phyloP scores from a whole-genome alignment of 1,140 invertebrate species.

The Lordiphosa collinella region DNA sequence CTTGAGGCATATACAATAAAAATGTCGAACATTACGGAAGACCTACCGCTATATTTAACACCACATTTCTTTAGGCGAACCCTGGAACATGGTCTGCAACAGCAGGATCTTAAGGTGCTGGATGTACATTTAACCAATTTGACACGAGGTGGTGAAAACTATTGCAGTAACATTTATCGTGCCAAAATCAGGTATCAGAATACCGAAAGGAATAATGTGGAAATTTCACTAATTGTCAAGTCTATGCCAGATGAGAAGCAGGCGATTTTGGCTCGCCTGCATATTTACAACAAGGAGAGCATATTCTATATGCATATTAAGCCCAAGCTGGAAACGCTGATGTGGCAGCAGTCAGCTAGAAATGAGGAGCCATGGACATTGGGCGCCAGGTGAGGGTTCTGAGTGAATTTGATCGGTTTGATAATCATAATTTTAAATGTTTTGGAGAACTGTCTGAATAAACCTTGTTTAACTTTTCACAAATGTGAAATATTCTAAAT shows the following conservation, averaged over 20 bases:
- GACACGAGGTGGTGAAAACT: slow-evolving; percentile 70
- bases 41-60: slow-evolving; percentile 53
- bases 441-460: too few species aligned
- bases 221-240: slow-evolving; percentile 63
- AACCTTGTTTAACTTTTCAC: too few species aligned
- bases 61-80: slow-evolving; percentile 50
- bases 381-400: slow-evolving; percentile 49
- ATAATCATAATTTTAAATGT: too few species aligned
- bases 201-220: slow-evolving; percentile 15
- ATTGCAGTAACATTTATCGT: slow-evolving; percentile 75
- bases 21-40: slow-evolving; percentile 43
- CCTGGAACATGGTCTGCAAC: slow-evolving; percentile 61
- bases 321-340: slow-evolving; percentile 65
- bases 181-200: slow-evolving; percentile 48
- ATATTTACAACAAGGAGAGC: slow-evolving; percentile 71
- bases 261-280: slow-evolving; percentile 51
- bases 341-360: slow-evolving; percentile 36
- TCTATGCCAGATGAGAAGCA: slow-evolving; percentile 72
- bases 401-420: too few species aligned
- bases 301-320: slow-evolving; percentile 68
- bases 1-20: slow-evolving; percentile 17
- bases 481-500: too few species aligned
- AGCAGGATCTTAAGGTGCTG: slow-evolving; percentile 50
- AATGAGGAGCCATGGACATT: slow-evolving; percentile 26
- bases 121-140: slow-evolving; percentile 52